Percentiles rank a stretch among this genome's conserved stretches.
phyloP scores from a whole-genome alignment of 1,140 invertebrate genomes.

The Orchesella cincta region DNA sequence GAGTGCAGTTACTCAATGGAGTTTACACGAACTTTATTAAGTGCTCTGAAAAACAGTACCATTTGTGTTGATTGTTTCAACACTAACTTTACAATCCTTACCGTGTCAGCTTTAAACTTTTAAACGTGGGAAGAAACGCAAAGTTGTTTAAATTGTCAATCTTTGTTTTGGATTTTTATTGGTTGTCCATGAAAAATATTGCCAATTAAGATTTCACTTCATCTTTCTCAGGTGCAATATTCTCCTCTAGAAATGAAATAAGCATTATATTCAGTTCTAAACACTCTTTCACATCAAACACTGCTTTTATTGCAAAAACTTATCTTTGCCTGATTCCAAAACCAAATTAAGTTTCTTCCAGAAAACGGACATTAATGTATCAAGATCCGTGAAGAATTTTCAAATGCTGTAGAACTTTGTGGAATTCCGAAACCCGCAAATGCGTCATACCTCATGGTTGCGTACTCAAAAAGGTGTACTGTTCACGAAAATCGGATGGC shows the following conservation, averaged over 20 bases:
- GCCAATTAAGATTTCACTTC: constrained; percentile 20
- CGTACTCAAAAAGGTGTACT: background rate
- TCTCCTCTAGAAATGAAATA: constrained; percentile 31
- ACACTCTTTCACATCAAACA: too few relatives aligned
- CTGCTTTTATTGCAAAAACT: too few relatives aligned
- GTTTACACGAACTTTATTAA: too few relatives aligned
- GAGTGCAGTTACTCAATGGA: too few relatives aligned
- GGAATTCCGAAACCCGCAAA: background rate
- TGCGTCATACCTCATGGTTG: background rate
- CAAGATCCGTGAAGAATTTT: constrained; percentile 7
- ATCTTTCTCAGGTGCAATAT: constrained; percentile 32
- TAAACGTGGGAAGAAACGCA: too few relatives aligned
- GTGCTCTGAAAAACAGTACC: too few relatives aligned
- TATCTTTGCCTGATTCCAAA: background rate
- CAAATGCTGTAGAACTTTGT: background rate
- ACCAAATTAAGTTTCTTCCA: background rate
- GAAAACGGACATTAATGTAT: background rate
- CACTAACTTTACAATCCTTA: too few relatives aligned
- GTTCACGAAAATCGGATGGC: too few relatives aligned
- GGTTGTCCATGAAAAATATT: constrained; percentile 39
- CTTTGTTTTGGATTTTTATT: constrained; percentile 22
- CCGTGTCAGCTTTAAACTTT: too few relatives aligned
- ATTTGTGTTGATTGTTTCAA: too few relatives aligned
- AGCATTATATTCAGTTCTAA: background rate
- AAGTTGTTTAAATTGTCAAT: too few relatives aligned